These are phyloP conservation scores for Brachyistius frenatus DNA, from an alignment of 2,113 vertebrate species.

Conservation along the genomic window DNA sequence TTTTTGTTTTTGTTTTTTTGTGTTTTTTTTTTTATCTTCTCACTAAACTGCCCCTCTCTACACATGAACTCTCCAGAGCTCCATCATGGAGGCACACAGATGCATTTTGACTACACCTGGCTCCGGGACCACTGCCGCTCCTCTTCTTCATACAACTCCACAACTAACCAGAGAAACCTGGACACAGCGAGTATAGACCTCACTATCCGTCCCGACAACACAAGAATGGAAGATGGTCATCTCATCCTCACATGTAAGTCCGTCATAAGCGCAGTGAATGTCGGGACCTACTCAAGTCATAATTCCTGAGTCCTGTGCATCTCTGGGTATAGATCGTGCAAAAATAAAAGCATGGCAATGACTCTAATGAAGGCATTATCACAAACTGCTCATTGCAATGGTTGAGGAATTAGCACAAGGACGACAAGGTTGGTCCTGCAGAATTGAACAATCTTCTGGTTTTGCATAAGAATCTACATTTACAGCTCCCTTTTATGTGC, in stretches of 20 bases:
- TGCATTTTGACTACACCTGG: constrained; percentile 93
- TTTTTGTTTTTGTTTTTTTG: too few species aligned
- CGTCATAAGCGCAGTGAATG: not conserved
- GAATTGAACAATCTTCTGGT: not conserved
- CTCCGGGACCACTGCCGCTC: constrained; percentile 94
- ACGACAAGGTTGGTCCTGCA: not conserved
- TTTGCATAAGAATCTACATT: too few species aligned
- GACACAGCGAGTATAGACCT: constrained; percentile 92
- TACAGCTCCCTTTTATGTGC: too few species aligned
- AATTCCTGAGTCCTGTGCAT: too few species aligned
- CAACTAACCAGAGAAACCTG: constrained; percentile 91
- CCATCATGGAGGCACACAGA: constrained; percentile 74
- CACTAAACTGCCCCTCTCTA: not conserved
- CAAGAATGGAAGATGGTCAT: constrained; percentile 81
- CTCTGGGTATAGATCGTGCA: too few species aligned
- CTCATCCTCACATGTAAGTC: constrained; percentile 91
- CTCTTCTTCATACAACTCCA: constrained; percentile 87
- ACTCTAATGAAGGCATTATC: too few species aligned
- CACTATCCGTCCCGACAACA: constrained; percentile 84
- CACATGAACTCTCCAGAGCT: constrained; percentile 80
- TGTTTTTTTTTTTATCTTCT: not conserved
- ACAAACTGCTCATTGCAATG: too few species aligned
- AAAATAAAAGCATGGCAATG: too few species aligned
- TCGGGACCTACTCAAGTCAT: too few species aligned
- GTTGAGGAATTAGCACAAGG: too few species aligned